Conservation (phyloP, 1,140 invertebrate species). For the Cydia fagiglandana region DNA sequence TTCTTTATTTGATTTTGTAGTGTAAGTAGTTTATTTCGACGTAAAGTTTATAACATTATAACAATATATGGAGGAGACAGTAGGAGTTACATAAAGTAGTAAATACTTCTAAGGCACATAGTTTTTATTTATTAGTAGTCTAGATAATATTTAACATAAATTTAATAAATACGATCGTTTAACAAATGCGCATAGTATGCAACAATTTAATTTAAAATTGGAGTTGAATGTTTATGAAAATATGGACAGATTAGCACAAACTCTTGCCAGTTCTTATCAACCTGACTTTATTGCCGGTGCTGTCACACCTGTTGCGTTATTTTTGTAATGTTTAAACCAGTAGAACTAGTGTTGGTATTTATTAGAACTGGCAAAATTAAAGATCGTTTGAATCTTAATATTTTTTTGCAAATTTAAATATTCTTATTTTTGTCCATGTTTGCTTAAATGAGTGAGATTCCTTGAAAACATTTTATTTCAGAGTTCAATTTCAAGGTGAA, state of each 20-base stretch:
- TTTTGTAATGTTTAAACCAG: not conserved
- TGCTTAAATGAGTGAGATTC: not conserved
- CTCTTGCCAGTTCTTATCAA: not conserved
- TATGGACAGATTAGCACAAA: not conserved
- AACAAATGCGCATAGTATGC: too few species aligned
- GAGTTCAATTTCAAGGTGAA: not conserved
- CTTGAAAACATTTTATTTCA: not conserved
- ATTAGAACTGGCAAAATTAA: not conserved
- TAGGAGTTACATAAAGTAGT: too few species aligned
- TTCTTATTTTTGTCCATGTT: too few species aligned
- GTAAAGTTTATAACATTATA: too few species aligned
- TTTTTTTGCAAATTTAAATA: too few species aligned
- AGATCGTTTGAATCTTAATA: not conserved
- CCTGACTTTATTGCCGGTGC: not conserved
- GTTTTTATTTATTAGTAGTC: not conserved
- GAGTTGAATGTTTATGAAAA: not conserved
- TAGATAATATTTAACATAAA: not conserved
- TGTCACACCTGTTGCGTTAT: not conserved
- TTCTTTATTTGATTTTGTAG: too few species aligned
- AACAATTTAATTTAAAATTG: not conserved
- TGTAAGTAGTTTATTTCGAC: too few species aligned
- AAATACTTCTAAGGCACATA: not conserved
- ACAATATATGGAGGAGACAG: too few species aligned
- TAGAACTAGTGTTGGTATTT: not conserved
- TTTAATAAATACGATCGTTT: too few species aligned